Evolutionary conservation across 64 coral and sea anemone genomes (phyloP), one percentile per base, ranked within the genome.

Genomic region (Trachythela sp.): DNA sequence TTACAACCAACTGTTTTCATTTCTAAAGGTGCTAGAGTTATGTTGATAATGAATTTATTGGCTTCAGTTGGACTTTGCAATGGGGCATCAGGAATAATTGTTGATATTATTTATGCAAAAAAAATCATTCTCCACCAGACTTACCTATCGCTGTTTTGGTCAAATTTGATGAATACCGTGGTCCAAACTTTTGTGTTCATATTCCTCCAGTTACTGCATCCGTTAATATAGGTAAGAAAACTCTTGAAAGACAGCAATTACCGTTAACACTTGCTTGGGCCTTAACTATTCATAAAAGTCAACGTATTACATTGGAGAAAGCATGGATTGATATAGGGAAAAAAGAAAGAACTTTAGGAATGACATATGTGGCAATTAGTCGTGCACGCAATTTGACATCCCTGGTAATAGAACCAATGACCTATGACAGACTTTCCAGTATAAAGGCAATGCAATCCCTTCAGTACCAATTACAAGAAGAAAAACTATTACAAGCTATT

Each of bases 101-200:
- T 68, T 68, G 59, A 68, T 68, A 68, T 68, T 68, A 68, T 68
- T 68, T 68, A 68, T 68, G 59, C 59, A 68, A 68, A 68, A 52
- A 20, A 68, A 68, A 68, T 68, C n/a, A n/a, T n/a, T n/a, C n/a
- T n/a, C 59, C 59, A 68, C 59, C 59, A 68, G 59, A 68, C 59
- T 68, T 68, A 31, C 59, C 59, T 68, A 68, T 68, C 30, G 59
- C 59, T n/a, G 59, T 68, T 68, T 68, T 68, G 30, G 59, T 68
- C 59, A 31, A 68, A 68, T 68, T 68, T 68, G 59, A 68, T 68
- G 59, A 68, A 68, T 68, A 68, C 59, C 18, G 59, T 68, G 59
- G 59, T 68, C 59, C 59, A 68, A 68, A 31, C n/a, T 68, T 68
- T 68, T 68, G 59, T 68, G 59, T 68, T 68, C 59, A 3, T 68